Evolutionary conservation across 2,113 vertebrate genomes (phyloP).

Genomic region (Crotalus horridus): DNA sequence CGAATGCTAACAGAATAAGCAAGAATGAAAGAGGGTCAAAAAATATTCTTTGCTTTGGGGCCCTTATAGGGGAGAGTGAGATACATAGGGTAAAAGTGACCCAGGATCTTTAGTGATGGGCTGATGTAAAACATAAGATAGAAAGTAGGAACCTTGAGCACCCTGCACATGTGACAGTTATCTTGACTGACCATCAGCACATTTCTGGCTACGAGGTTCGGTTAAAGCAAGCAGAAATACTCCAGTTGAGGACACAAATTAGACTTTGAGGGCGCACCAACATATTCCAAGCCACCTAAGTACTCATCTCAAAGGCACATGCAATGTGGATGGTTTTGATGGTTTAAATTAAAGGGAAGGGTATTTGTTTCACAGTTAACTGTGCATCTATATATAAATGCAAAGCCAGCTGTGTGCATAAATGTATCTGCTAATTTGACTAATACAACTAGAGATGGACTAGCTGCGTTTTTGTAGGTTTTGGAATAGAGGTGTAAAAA

Average conservation of each 20-base stretch:
- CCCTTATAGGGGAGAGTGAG: fast-evolving
- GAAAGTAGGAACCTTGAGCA: neutral
- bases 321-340: neutral
- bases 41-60: neutral
- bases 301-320: neutral
- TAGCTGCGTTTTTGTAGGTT: neutral
- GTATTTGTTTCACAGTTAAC: neutral
- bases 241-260: neutral
- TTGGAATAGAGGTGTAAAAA: neutral
- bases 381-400: neutral
- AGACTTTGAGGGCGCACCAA: neutral
- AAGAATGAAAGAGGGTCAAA: neutral
- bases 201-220: neutral
- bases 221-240: neutral
- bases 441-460: neutral
- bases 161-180: neutral
- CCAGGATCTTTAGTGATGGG: neutral
- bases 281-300: neutral
- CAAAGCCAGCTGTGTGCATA: neutral
- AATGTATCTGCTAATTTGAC: neutral
- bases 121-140: neutral
- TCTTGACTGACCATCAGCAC: neutral
- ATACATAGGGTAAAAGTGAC: neutral
- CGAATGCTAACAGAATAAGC: neutral
- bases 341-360: neutral